A percentile compares a stretch with the other conserved stretches of the same genome.
Conservation (phyloP, 1,140 invertebrate species). For the Pseudomyrmex flavicornis region DNA sequence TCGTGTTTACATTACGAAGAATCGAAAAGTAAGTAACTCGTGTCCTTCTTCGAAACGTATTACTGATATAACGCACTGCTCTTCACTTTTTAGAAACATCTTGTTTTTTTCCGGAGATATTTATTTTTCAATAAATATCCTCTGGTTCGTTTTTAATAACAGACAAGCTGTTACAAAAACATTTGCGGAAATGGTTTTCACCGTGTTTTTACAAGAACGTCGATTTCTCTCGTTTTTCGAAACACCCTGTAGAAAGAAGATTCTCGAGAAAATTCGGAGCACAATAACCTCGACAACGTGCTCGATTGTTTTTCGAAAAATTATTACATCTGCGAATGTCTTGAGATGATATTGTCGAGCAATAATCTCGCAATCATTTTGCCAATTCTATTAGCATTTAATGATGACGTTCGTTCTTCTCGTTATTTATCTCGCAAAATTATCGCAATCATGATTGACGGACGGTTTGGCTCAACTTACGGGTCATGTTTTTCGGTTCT, state of each 20-base stretch:
- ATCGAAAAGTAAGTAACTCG: too few relatives aligned
- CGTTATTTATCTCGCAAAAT: slow-evolving; percentile 1
- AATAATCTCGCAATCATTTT: slow-evolving; percentile 8
- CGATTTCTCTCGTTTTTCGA: background rate
- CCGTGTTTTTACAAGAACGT: background rate
- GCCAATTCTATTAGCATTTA: slow-evolving; percentile 12
- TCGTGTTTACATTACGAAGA: too few relatives aligned
- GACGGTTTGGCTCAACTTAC: slow-evolving; percentile 74
- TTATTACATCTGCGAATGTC: background rate
- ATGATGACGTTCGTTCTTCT: slow-evolving; percentile 29
- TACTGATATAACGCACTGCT: background rate
- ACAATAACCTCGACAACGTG: background rate
- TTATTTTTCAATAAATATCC: too few relatives aligned
- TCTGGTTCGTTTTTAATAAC: too few relatives aligned
- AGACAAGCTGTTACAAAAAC: too few relatives aligned
- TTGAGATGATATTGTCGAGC: background rate
- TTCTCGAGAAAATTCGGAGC: slow-evolving; percentile 19
- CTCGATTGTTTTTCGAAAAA: slow-evolving; percentile 17
- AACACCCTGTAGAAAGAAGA: background rate
- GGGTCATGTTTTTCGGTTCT: slow-evolving; percentile 82
- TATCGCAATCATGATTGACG: background rate
- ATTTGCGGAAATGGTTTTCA: background rate
- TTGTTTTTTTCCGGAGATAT: background rate
- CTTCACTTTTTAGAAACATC: too few relatives aligned
- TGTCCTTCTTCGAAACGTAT: background rate